A percentile compares a stretch with the other conserved stretches of the same genome.
These are phyloP conservation scores for Budorcas taxicolor DNA, from an alignment of 2,113 vertebrate species.

Conservation along the genomic window DNA sequence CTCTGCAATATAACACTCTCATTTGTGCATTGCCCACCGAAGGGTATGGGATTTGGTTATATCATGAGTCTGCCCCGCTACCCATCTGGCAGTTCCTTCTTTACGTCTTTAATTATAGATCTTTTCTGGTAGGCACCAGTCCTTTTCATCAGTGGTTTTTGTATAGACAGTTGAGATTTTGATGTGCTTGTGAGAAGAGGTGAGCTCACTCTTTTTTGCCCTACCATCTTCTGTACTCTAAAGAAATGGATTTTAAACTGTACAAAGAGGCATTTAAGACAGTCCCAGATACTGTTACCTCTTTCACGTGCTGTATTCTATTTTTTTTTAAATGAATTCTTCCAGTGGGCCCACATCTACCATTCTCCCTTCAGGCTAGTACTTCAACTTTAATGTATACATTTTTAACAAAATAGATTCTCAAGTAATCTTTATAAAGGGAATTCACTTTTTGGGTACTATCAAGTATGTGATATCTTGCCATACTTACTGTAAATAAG, in stretches of 20 bases:
- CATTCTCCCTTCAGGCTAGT: not conserved
- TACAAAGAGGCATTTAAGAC: not conserved
- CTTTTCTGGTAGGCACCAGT: not conserved
- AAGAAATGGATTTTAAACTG: not conserved
- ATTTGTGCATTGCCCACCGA: not conserved
- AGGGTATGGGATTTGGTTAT: not conserved
- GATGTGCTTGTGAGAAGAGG: not conserved
- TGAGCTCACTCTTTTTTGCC: not conserved
- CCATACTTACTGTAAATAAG: not conserved
- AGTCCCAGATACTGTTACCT: not conserved
- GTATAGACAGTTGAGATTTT: not conserved
- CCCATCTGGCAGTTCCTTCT: not conserved
- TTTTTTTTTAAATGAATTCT: not conserved
- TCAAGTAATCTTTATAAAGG: not conserved
- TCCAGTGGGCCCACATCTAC: not conserved
- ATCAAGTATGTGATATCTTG: not conserved
- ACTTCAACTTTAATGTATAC: not conserved
- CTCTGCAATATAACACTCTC: not conserved
- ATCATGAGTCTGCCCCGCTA: no score
- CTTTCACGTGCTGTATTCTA: not conserved
- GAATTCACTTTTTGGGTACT: not conserved
- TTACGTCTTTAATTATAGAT: not conserved
- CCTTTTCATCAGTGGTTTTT: not conserved
- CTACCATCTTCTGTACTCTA: not conserved
- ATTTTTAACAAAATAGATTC: not conserved